phyloP scores from a whole-genome alignment of 2,888 invertebrate genomes.

The Campoplex nolae region DNA sequence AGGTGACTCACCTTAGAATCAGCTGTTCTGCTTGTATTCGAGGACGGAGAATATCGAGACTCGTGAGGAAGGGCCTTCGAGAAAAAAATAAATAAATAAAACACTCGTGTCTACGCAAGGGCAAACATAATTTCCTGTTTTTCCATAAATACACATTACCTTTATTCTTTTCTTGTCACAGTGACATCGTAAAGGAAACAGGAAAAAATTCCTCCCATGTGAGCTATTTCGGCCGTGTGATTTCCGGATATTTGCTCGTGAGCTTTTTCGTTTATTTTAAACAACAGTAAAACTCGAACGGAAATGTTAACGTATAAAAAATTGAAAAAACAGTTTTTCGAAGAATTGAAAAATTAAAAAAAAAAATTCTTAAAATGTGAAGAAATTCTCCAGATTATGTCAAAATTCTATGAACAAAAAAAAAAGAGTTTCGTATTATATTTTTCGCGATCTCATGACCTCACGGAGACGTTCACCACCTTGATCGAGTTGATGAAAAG shows the following conservation, averaged over 20 bases:
- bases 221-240: neutral
- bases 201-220: neutral
- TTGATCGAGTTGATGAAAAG: neutral
- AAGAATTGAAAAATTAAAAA: too few species aligned
- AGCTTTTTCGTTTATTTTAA: neutral
- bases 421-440: too few species aligned
- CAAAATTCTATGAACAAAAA: too few species aligned
- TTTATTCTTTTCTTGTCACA: neutral
- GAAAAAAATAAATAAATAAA: neutral
- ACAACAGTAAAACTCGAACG: too few species aligned
- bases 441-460: too few species aligned
- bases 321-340: too few species aligned
- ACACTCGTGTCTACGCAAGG: neutral
- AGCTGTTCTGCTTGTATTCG: neutral
- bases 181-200: neutral
- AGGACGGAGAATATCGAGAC: neutral
- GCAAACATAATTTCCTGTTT: neutral
- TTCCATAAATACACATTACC: neutral
- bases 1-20: constrained; percentile 17
- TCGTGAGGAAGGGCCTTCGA: constrained; percentile 5
- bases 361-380: too few species aligned
- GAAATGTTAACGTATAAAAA: too few species aligned
- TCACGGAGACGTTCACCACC: too few species aligned
- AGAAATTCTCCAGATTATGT: too few species aligned
- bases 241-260: too few species aligned